These are phyloP conservation scores for Pheosia tremula DNA, from an alignment of 2,888 invertebrate genomes.

Conservation along the genomic window DNA sequence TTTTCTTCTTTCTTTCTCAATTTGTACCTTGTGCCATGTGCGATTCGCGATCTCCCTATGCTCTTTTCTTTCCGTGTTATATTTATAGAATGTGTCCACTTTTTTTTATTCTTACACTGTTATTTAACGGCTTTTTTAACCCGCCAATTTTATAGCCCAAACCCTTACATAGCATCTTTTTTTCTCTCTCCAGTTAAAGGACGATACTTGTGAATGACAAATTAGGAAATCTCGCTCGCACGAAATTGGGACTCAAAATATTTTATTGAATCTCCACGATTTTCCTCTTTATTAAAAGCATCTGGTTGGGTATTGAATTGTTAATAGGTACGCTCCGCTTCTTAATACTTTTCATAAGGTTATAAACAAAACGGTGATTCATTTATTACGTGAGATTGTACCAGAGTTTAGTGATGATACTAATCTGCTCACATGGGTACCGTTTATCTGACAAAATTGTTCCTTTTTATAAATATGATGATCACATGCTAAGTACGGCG, in stretches of 20 bases:
- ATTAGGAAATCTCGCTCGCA: slow-evolving; percentile 65
- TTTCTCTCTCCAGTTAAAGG: slow-evolving; percentile 51
- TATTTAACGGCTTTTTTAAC: not conserved
- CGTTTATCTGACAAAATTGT: too few relatives aligned
- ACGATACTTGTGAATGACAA: slow-evolving; percentile 73
- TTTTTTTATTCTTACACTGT: too few relatives aligned
- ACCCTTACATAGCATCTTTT: slow-evolving; percentile 44
- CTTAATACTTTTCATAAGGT: not conserved
- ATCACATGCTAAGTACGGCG: too few relatives aligned
- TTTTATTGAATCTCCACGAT: slow-evolving; percentile 63
- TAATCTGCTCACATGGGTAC: too few relatives aligned
- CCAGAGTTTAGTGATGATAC: too few relatives aligned
- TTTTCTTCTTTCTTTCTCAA: too few relatives aligned
- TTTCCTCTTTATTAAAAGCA: slow-evolving; percentile 37
- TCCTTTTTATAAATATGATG: too few relatives aligned
- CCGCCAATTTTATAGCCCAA: slow-evolving; percentile 40
- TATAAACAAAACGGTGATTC: not conserved
- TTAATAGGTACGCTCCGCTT: not conserved
- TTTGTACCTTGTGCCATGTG: too few relatives aligned
- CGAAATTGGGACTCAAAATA: slow-evolving; percentile 59
- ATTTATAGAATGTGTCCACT: too few relatives aligned
- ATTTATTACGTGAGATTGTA: too few relatives aligned
- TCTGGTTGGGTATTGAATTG: slow-evolving; percentile 22
- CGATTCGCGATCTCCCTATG: too few relatives aligned
- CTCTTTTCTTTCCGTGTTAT: too few relatives aligned